Evolutionary conservation across 2,113 vertebrate genomes (phyloP).

Genomic region (Campylomormyrus tamandua): DNA sequence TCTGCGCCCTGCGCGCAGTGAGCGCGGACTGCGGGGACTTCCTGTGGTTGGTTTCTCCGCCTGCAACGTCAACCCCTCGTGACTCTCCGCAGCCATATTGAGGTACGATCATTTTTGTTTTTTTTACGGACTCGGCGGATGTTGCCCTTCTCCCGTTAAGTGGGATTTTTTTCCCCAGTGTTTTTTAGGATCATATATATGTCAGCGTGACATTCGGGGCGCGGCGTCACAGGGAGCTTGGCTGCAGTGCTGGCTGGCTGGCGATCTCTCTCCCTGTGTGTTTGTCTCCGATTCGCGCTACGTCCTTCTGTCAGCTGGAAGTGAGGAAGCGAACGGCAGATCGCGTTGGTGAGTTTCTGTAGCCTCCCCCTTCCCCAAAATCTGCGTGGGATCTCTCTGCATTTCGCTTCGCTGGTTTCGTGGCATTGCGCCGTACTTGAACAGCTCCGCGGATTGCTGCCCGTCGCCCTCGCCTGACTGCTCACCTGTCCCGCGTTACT

Average conservation of each 20-base stretch:
- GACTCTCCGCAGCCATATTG: constrained; percentile 42
- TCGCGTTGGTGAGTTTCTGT: constrained; percentile 13
- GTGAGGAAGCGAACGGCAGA: constrained; percentile 22
- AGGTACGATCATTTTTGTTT: constrained; percentile 12
- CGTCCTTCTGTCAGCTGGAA: constrained; percentile 8
- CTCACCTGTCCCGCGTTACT: neutral
- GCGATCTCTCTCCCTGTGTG: neutral
- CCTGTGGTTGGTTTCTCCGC: neutral
- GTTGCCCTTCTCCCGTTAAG: constrained; percentile 4
- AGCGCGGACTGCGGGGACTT: constrained; percentile 6
- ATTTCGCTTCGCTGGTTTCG: neutral
- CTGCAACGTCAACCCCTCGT: constrained; percentile 41
- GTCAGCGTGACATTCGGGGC: neutral
- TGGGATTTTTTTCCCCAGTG: neutral
- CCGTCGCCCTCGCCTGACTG: neutral
- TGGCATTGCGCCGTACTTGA: neutral
- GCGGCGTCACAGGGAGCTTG: neutral
- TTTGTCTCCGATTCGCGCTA: neutral
- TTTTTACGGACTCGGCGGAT: constrained; percentile 25
- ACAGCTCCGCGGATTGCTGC: neutral
- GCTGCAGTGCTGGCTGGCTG: neutral
- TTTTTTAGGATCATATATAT: neutral
- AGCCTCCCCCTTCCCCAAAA: neutral
- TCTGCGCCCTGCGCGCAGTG: no score
- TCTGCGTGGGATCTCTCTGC: neutral